These are phyloP conservation scores for Uropsilus gracilis DNA, from an alignment of 2,113 vertebrate species.

Conservation along the genomic window DNA sequence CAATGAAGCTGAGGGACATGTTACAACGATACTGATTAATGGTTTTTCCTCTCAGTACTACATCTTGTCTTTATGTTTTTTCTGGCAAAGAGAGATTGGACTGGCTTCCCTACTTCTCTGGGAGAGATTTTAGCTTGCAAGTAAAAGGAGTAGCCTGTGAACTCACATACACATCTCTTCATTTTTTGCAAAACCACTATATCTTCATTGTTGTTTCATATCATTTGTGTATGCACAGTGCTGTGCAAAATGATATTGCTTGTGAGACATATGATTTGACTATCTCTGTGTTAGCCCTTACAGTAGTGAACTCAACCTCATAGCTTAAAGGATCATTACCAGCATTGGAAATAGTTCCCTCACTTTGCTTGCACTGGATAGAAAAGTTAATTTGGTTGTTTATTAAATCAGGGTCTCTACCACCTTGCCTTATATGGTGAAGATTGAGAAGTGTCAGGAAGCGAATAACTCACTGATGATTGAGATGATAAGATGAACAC, in stretches of 20 bases:
- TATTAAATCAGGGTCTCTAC: conserved; percentile 34
- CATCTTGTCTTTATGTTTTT: conserved; percentile 21
- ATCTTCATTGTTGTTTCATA: not conserved
- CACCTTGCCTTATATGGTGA: not conserved
- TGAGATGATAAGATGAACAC: not conserved
- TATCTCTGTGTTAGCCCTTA: fast-evolving
- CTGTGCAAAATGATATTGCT: fast-evolving
- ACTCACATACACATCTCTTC: not conserved
- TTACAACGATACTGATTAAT: conserved; percentile 28
- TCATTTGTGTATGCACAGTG: not conserved
- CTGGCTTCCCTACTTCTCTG: not conserved
- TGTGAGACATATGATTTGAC: not conserved
- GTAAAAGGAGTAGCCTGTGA: not conserved
- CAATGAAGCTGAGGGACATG: not conserved
- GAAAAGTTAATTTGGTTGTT: not conserved
- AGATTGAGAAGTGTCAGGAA: conserved; percentile 44
- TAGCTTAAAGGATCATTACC: conserved; percentile 48
- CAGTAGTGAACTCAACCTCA: conserved; percentile 32
- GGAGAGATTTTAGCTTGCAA: not conserved
- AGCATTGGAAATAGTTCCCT: conserved; percentile 56
- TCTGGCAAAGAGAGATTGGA: conserved; percentile 25
- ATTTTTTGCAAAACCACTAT: not conserved
- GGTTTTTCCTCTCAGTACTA: conserved; percentile 14
- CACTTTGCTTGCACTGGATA: conserved; percentile 4
- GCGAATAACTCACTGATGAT: not conserved